Base-by-base conservation (phyloP, 2,888 invertebrate genomes). In the Leptopterna dolabrata region DNA sequence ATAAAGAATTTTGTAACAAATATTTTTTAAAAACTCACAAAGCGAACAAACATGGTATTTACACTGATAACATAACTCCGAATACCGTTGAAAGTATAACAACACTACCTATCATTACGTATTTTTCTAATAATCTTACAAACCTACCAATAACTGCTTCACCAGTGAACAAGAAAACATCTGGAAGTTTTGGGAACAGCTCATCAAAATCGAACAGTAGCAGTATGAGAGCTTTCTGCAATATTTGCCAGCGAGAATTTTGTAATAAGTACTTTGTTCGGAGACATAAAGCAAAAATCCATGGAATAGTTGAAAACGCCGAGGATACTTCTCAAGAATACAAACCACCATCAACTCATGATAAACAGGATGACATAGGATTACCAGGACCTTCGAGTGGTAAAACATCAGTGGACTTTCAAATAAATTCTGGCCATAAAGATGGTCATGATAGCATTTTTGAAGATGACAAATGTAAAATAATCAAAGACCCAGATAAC, bases 1-100 rank as follows among this genome's bases (percentile, higher is more conserved):
- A 98, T 93, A 98, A 98, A 92, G 99, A 99, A 93, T 99, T 99
- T 92, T 99, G 99, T 93, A 98, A 99, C 93, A 98, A 98, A 92
- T 98, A 99, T 93, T 99, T 98, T 92, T 93, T 99, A 36, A 98
- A 99, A 92, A 99, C 99, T 88, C 99, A 99, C 93, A 97, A 98
- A 92, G 98, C 98, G 45, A 98, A 98, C 92, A 98, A 98, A 91
- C 99, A 99, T 92, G 98, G 98, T 41, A 97, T 99, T 90, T 97
- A 97, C 91, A 95, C 95, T 88, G 95, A 93, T 43, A 89, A 88
- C 78, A 83, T 87, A 70, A 87, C 88, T 30, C 88, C 89, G 30
- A 88, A 71, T 41, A 76, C 82, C 19, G 87, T 89, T 71, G 90
- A 90, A 63, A 87, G 86, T 27, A 55, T 90, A n/a, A 87, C 89